Evolutionary conservation across 1,140 invertebrate species (phyloP).

Genomic region (Globodera rostochiensis): DNA sequence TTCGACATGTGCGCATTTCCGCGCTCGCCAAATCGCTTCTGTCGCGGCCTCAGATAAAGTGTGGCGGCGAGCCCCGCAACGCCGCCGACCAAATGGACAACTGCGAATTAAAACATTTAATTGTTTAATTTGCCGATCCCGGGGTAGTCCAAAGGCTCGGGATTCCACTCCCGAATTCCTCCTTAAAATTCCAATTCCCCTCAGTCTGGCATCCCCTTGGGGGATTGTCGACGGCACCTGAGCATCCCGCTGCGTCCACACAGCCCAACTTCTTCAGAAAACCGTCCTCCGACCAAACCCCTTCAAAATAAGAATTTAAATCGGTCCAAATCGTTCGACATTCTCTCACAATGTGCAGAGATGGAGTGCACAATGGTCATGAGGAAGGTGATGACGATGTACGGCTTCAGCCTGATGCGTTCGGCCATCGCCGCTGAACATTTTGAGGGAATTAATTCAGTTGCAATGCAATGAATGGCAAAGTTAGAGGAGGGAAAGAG

Average conservation of each 20-base stretch:
- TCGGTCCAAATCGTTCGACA: constrained; percentile 67
- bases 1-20: constrained; percentile 30
- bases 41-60: constrained; percentile 82
- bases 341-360: constrained; percentile 76
- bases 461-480: constrained; percentile 1
- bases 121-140: too few species aligned
- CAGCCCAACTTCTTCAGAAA: constrained; percentile 80
- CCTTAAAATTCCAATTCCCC: too few species aligned
- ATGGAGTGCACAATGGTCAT: constrained; percentile 89
- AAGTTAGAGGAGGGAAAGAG: neutral
- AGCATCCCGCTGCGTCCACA: constrained; percentile 82
- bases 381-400: constrained; percentile 83
- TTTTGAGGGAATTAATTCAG: neutral
- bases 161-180: too few species aligned
- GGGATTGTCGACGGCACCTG: constrained; percentile 15
- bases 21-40: constrained; percentile 42
- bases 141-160: too few species aligned
- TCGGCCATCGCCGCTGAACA: constrained; percentile 68
- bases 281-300: constrained; percentile 79
- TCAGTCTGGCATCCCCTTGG: too few species aligned
- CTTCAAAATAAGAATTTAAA: constrained; percentile 51
- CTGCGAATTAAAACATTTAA: constrained; percentile 53
- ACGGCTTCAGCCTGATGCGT: constrained; percentile 83
- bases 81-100: constrained; percentile 84
- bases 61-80: constrained; percentile 81